Base-by-base conservation (phyloP, 2,113 vertebrate genomes). In the Corythaixoides concolor region DNA sequence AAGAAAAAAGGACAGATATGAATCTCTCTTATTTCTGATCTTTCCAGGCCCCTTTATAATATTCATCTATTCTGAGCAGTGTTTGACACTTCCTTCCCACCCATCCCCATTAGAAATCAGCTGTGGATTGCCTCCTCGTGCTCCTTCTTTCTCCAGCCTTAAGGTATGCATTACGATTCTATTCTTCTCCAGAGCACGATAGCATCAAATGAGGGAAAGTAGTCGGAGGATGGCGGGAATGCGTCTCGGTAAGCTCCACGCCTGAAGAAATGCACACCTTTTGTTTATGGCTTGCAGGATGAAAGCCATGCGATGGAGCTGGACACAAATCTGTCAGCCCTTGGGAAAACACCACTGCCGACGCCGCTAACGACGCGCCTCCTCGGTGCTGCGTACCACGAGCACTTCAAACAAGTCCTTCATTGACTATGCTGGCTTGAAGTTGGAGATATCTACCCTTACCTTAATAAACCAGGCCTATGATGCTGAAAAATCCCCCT, bases 341-440 rank as follows among this genome's bases (percentile, higher is more conserved):
- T 63, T 89, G 89, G 94, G 95, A 92, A 91, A 95, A 89, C 52
- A 56, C 19, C 35, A 12, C 19, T 0, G 11, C 56, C 21, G 52
- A 88, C 69, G 80, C 87, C 5, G 49, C 86, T 93, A 97, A 96
- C 50, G 4, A 94, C 11, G 8, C 3, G 3, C 28, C 89, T 90
- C 58, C 26, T 50, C 18, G 4, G 76, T 1, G 0, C 70, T 8
- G 68, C 26, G 2, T 15, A 69, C 66, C 53, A 3, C 18, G 4
- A 73, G 33, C 81, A 97, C 91, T 91, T 97, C 97, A 97, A 94
- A 97, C 70, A 47, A 85, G 55, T 18, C 91, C 81, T 91, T 96
- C 97, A 95, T 96, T 66, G 95, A 45, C 74, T 96, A 95, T 95
- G 92, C 94, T 96, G 92, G 92, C 84, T 97, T 97, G 96, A 97